phyloP scores from a whole-genome alignment of 2,797 vertebrate species.

The Myotis planiceps region DNA sequence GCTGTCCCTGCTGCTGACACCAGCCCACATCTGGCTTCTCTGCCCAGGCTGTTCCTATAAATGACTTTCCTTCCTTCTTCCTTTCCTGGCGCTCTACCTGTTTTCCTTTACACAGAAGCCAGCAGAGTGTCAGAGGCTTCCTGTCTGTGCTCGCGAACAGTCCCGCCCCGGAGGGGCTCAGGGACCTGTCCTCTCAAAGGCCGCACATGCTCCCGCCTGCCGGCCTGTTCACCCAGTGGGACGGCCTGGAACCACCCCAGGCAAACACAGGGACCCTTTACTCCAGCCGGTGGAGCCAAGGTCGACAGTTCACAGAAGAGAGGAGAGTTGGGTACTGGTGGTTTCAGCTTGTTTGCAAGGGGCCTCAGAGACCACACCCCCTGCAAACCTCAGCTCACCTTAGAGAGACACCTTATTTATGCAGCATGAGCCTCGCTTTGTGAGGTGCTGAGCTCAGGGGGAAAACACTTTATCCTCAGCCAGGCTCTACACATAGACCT shows the following conservation, averaged over 20 bases:
- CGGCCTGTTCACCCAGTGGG: background rate
- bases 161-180: slow-evolving; percentile 17
- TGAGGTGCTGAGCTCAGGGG: slow-evolving; percentile 50
- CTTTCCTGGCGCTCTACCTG: slow-evolving; percentile 53
- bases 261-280: slow-evolving; percentile 66
- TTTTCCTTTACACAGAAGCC: slow-evolving; percentile 51
- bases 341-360: slow-evolving; percentile 62
- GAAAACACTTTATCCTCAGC: slow-evolving; percentile 21
- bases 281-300: background rate
- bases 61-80: slow-evolving; percentile 26
- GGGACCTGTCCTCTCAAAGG: slow-evolving; percentile 21
- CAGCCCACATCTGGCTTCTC: slow-evolving; percentile 62
- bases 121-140: background rate
- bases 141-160: slow-evolving; percentile 51
- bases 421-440: slow-evolving; percentile 63
- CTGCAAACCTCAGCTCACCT: slow-evolving; percentile 52
- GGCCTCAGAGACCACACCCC: slow-evolving; percentile 70
- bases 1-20: background rate
- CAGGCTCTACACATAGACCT: background rate
- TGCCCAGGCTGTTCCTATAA: slow-evolving; percentile 21
- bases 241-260: background rate
- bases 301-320: background rate
- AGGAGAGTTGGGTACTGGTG: slow-evolving; percentile 16
- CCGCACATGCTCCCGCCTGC: background rate
- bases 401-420: slow-evolving; percentile 71